Base-by-base conservation (phyloP, 2,113 vertebrate species). In the Podilymbus podiceps region DNA sequence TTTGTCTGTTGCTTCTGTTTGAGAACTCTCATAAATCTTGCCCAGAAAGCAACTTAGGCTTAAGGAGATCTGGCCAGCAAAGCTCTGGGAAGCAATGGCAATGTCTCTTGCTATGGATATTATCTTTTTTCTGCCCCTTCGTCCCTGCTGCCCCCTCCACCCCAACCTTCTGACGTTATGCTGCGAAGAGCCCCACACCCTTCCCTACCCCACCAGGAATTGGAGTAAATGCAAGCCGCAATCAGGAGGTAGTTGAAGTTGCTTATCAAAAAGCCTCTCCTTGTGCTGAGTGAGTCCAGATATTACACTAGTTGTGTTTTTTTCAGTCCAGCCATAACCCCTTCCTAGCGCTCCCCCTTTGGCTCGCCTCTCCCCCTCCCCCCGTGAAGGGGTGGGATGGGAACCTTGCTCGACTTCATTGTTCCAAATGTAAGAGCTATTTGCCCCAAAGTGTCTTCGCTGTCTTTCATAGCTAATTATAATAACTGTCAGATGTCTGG, bases 401-500 rank as follows among this genome's bases (percentile, higher is more conserved):
- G 96, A 97, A 97, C 96, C 97, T 97, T 97, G 97, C 84, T 97
- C 81, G 94, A 97, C 97, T 97, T 97, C 97, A 98, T 98, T 98
- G 98, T 98, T 97, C 96, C 83, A 93, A 97, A 97, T 97, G 96
- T 98, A 93, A 82, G 97, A 98, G 97, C 96, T 97, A 95, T 98
- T 97, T 96, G 97, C 97, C 97, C 98, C 98, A 96, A 96, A 98
- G 97, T 98, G 97, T 97, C 98, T 98, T 85, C 42, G 74, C 95
- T 80, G 92, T 89, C 98, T 97, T 96, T 95, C 95, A 94, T 84
- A 92, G 97, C 97, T 98, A 98, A 98, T 98, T 98, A 98, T 98
- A 98, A 98, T 98, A 98, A 98, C 98, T 99, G 98, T 98, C 98
- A 98, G 98, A 98, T 98, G 98, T 97, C 98, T 98, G 98, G 94